Conservation (phyloP, 2,797 vertebrate genomes). For the Coreius guichenoti region DNA sequence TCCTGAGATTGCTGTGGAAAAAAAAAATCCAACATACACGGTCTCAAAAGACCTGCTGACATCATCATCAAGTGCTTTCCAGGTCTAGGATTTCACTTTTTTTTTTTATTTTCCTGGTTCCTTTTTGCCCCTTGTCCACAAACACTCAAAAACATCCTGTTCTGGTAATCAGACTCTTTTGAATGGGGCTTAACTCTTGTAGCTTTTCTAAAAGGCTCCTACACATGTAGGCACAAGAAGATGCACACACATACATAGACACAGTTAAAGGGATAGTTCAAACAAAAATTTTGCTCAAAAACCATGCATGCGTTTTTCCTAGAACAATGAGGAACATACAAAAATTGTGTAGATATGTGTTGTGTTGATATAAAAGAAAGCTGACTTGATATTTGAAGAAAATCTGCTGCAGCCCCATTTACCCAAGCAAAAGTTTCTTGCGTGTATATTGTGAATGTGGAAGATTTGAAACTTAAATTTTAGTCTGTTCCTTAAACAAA, state of each 20-base stretch:
- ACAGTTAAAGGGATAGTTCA: not conserved
- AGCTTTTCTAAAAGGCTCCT: conserved; percentile 24
- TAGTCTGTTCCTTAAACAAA: not conserved
- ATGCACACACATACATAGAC: conserved; percentile 10
- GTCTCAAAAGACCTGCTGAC: conserved; percentile 39
- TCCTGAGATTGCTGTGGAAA: not conserved
- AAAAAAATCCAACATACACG: conserved; percentile 4
- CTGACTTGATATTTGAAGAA: not conserved
- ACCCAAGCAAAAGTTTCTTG: not conserved
- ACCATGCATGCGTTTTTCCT: too few relatives aligned
- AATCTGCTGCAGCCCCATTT: not conserved
- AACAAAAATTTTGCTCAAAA: not conserved
- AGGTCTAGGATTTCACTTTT: conserved; percentile 36
- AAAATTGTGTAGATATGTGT: not conserved
- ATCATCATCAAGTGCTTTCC: conserved; percentile 23
- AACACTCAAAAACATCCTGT: conserved; percentile 40
- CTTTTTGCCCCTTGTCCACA: conserved; percentile 32
- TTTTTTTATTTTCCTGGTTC: conserved; percentile 28
- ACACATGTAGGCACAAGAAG: not conserved
- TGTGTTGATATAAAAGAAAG: not conserved
- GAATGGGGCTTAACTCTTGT: conserved; percentile 40
- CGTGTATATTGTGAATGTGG: not conserved
- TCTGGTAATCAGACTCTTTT: conserved; percentile 38
- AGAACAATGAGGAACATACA: not conserved
- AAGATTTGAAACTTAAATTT: not conserved